These are phyloP conservation scores for Ylistrum balloti DNA, from an alignment of 1,140 invertebrate genomes.

Conservation along the genomic window DNA sequence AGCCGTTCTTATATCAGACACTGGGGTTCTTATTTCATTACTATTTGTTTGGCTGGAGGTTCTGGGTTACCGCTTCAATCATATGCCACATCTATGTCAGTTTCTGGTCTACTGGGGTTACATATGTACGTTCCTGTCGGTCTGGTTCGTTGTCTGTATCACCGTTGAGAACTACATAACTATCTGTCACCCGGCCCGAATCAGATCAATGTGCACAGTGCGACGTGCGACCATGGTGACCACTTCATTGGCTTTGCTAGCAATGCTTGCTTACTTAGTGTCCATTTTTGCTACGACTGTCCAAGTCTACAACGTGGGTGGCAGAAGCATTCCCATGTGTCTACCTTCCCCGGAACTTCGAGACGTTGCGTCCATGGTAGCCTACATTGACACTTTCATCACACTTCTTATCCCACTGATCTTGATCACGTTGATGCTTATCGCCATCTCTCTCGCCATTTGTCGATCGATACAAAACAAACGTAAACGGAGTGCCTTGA, in stretches of 20 bases:
- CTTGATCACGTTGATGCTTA: conserved; percentile 57
- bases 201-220: conserved; percentile 89
- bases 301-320: not conserved
- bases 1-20: conserved; percentile 62
- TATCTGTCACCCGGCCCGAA: conserved; percentile 88
- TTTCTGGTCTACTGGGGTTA: conserved; percentile 88
- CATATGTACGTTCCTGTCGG: conserved; percentile 88
- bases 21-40: conserved; percentile 61
- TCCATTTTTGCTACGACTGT: conserved; percentile 46
- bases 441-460: conserved; percentile 53
- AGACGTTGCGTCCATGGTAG: conserved; percentile 83
- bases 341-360: conserved; percentile 82
- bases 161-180: conserved; percentile 93
- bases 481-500: conserved; percentile 41
- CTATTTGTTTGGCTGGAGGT: conserved; percentile 61
- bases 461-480: conserved; percentile 57
- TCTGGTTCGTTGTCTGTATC: conserved; percentile 92
- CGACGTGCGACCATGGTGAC: conserved; percentile 87
- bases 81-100: conserved; percentile 84
- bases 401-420: conserved; percentile 63
- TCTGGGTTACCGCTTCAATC: conserved; percentile 43
- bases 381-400: conserved; percentile 60
- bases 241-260: conserved; percentile 82
- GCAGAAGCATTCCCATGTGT: conserved; percentile 37
- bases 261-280: conserved; percentile 84